Evolutionary conservation across 1,140 invertebrate genomes (phyloP), one percentile per base, ranked within the genome.

Genomic region (Drosophila azteca): DNA sequence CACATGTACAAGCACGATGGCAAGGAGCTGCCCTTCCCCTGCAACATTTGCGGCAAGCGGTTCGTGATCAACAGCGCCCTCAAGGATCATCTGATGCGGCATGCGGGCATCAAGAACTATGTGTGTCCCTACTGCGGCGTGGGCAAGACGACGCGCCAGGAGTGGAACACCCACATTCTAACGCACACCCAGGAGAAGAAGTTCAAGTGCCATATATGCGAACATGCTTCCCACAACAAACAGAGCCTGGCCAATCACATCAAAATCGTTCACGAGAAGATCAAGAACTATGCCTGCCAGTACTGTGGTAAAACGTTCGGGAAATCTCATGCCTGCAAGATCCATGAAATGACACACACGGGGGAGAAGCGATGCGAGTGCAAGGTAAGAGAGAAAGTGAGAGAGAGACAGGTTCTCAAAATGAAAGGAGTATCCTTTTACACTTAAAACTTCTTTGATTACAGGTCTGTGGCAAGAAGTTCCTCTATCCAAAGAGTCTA

Each of bases 1-100:
- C 93, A 94, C 62, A 93, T 93, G 62, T 93, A 93, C 50, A 94
- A 93, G 20, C 93, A 94, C 51, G 88, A 90, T 66, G 93, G 93
- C 11, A 93, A 93, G 29, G 93, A 93, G 77, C 92, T 93, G 43
- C 93, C 93, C 0, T 93, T 93, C 44, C 92, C 93, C 1, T 94
- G 93, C 69, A 93, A 94, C 54, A 93, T 93, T 1, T 94, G 93
- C 62, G 93, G 93, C 48, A 90, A 91, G 55, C 72, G 85, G n/a
- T 91, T 91, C 57, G 83, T 90, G 5, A 90, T 90, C 3, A 91
- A 91, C 46, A 88, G 83, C 26, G 83, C 83, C 0, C 63, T 91
- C 11, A 91, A 91, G 54, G 87, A 91, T 68, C 90, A 91, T 59
- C 51, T 91, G 11, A 91, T 91, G 81, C 71, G 90, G 2, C 91